Base-by-base conservation (phyloP, 1,140 invertebrate genomes). In the Cotesia typhae region DNA sequence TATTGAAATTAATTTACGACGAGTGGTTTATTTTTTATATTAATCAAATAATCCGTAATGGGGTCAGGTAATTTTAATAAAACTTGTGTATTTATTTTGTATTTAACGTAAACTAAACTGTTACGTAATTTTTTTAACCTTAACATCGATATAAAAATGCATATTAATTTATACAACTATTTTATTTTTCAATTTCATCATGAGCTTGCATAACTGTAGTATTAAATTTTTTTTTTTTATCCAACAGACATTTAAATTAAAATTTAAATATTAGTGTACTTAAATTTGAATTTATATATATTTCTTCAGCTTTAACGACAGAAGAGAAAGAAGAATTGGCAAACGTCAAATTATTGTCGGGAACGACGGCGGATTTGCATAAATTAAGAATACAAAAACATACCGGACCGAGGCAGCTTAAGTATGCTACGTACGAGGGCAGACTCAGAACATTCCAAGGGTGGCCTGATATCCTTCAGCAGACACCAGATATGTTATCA, bases 341-440 rank as follows among this genome's bases (percentile, higher is more conserved):
- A 53, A 85, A 83, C 76, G 75, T 83, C 47, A 84, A 81, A 72
- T 76, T 85, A 69, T 65, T 82, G 38, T 76, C 81, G 68, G 81
- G 79, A 37, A 68, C 79, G 28, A 77, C 71, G 64, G 78, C 76
- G 12, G 87, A 88, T 73, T 83, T 91, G 4, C 84, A 86, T 59
- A 88, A 90, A 63, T 84, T 93, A 69, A 91, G 92, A 35, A 90
- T 93, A 69, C 89, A 92, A 76, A 85, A 84, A 36, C 92, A 92
- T 77, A 87, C 82, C 47, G 86, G 86, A 68, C 91, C 92, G n/a
- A 88, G 87, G 74, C 87, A 89, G 77, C 87, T 88, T 55, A 88
- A 89, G 76, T 91, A 89, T 84, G 85, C 90, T 4, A 91, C 91
- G 4, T 84, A 90, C 70, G 90, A 92, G 76, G 83, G 89, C 35